Percentiles rank a stretch among this genome's conserved stretches.
These are phyloP conservation scores for Crypturellus tataupa DNA, from an alignment of 2,797 vertebrate species.

Conservation along the genomic window DNA sequence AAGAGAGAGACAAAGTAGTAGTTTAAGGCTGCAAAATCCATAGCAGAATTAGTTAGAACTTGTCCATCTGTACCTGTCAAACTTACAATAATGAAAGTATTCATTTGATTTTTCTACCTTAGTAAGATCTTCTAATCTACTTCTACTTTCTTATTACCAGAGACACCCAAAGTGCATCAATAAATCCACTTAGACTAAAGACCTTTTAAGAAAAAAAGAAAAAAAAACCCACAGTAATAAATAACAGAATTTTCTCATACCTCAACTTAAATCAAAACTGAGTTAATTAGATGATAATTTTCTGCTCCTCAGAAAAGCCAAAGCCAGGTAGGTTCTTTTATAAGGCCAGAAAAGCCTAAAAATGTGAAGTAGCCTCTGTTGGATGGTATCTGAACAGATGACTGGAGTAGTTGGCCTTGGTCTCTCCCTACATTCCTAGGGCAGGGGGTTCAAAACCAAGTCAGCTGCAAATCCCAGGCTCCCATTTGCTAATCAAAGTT, in stretches of 20 bases:
- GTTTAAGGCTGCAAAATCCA: neutral
- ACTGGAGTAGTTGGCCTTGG: neutral
- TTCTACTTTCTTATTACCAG: neutral
- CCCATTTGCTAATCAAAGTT: neutral
- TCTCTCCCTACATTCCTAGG: neutral
- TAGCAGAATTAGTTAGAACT: neutral
- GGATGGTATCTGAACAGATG: neutral
- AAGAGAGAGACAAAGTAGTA: neutral
- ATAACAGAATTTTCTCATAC: neutral
- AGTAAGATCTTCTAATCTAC: neutral
- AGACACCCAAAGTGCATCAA: accelerated
- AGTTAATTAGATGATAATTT: neutral
- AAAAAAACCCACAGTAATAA: no score
- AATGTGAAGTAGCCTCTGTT: no score
- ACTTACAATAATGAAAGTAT: neutral
- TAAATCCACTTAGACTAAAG: neutral
- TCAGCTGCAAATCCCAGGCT: neutral
- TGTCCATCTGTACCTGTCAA: neutral
- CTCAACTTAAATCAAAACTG: no score
- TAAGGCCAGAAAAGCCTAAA: neutral
- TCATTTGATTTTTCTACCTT: neutral
- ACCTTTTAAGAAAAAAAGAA: neutral
- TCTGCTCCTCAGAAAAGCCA: neutral
- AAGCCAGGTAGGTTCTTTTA: neutral
- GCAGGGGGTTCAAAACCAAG: neutral